phyloP scores from a whole-genome alignment of 1,140 invertebrate genomes.

The Tigriopus japonicus region DNA sequence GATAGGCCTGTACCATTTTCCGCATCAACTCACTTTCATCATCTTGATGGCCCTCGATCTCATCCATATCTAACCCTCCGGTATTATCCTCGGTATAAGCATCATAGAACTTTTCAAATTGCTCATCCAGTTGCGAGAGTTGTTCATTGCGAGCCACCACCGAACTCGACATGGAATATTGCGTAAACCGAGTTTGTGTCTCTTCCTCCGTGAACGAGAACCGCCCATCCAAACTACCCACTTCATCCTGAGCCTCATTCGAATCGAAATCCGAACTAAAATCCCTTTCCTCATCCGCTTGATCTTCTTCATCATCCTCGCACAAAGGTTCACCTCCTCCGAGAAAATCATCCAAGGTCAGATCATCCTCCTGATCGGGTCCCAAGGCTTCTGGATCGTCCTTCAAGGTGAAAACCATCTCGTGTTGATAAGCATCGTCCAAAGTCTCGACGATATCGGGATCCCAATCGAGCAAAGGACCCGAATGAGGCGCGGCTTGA shows the following conservation, averaged over 20 bases:
- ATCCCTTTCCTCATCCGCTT: constrained; percentile 18
- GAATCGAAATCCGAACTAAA: constrained; percentile 22
- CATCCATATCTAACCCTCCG: constrained; percentile 65
- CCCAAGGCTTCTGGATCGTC: neutral
- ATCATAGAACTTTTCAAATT: constrained; percentile 75
- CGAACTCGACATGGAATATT: constrained; percentile 84
- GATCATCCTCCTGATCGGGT: neutral
- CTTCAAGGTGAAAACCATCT: constrained; percentile 23
- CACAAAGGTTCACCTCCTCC: constrained; percentile 18
- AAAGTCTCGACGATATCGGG: constrained; percentile 79
- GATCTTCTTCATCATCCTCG: constrained; percentile 17
- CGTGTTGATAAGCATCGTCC: constrained; percentile 75
- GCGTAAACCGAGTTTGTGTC: constrained; percentile 69
- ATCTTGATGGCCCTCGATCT: constrained; percentile 60
- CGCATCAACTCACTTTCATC: constrained; percentile 44
- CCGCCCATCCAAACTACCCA: constrained; percentile 4
- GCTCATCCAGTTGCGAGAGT: constrained; percentile 60
- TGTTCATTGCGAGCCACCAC: constrained; percentile 68
- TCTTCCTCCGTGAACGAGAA: constrained; percentile 39
- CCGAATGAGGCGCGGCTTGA: constrained; percentile 49
- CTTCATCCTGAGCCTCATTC: constrained; percentile 25
- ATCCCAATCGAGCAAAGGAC: constrained; percentile 61
- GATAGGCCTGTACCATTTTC: constrained; percentile 35
- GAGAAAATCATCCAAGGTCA: neutral
- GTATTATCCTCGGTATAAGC: constrained; percentile 76